phyloP scores from a whole-genome alignment of 2,797 vertebrate genomes.

The Rhinichthys osculus region DNA sequence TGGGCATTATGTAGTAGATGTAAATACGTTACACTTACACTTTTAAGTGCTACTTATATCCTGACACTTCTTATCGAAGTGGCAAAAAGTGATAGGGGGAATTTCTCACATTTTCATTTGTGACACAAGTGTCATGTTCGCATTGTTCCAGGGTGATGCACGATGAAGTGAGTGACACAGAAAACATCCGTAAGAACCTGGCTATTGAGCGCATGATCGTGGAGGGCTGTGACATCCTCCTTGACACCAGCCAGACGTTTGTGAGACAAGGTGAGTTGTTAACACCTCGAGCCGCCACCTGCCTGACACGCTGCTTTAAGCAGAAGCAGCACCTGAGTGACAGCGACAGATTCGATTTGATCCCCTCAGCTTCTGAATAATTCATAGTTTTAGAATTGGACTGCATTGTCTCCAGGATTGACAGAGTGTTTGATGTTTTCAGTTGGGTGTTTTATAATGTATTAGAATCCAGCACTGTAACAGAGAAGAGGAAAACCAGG shows the following conservation, averaged over 20 bases:
- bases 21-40: not conserved
- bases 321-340: constrained; percentile 13
- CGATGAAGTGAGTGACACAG: constrained; percentile 98
- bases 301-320: constrained; percentile 51
- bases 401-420: constrained; percentile 17
- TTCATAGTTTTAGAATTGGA: constrained; percentile 45
- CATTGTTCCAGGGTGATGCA: constrained; percentile 90
- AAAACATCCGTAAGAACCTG: constrained; percentile 98
- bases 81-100: not conserved
- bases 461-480: not conserved
- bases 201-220: constrained; percentile 98
- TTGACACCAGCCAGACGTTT: constrained; percentile 98
- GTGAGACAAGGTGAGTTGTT: constrained; percentile 91
- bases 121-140: not conserved
- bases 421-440: constrained; percentile 39
- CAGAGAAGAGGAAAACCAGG: constrained; percentile 6
- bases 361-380: constrained; percentile 38
- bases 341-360: not conserved
- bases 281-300: not conserved
- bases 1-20: not conserved
- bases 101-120: not conserved
- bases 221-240: constrained; percentile 96
- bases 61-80: not conserved
- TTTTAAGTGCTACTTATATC: constrained; percentile 1
- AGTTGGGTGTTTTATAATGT: constrained; percentile 37